These are phyloP conservation scores for Xenentodon cancila DNA, from an alignment of 2,797 vertebrate genomes.

Conservation along the genomic window DNA sequence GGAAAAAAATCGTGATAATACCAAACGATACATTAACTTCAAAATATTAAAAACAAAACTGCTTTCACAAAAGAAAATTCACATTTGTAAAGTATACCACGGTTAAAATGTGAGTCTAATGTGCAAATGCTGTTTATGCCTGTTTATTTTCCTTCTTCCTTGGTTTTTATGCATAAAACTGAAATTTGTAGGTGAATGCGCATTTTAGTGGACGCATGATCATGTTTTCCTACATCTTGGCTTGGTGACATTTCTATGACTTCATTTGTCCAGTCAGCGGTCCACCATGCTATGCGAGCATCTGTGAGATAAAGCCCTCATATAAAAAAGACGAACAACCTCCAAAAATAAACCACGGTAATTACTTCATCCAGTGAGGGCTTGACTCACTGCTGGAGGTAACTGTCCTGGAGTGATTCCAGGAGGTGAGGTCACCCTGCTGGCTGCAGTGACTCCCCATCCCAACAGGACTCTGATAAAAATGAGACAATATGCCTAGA, in stretches of 20 bases:
- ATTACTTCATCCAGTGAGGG: constrained; percentile 13
- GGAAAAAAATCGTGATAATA: too few species aligned
- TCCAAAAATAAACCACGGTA: background rate
- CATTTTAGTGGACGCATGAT: too few species aligned
- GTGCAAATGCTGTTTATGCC: too few species aligned
- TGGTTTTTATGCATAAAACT: background rate
- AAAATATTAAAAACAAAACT: too few species aligned
- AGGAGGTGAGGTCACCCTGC: constrained; percentile 43
- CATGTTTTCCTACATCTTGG: constrained; percentile 16
- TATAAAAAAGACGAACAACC: constrained; percentile 6
- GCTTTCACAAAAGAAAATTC: too few species aligned
- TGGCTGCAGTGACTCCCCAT: constrained; percentile 13
- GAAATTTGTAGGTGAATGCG: background rate
- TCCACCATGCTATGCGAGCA: constrained; percentile 61
- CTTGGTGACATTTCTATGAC: constrained; percentile 37
- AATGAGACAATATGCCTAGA: constrained; percentile 6
- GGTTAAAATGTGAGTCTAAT: too few species aligned
- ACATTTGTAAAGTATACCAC: too few species aligned
- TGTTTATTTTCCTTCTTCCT: background rate
- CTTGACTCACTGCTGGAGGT: constrained; percentile 9
- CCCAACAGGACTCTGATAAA: background rate
- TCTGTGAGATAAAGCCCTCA: constrained; percentile 50
- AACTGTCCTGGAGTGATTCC: constrained; percentile 20
- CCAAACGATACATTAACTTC: too few species aligned
- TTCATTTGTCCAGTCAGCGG: constrained; percentile 57